phyloP scores from a whole-genome alignment of 2,888 invertebrate species.

The Branchinecta sandiegonensis region DNA sequence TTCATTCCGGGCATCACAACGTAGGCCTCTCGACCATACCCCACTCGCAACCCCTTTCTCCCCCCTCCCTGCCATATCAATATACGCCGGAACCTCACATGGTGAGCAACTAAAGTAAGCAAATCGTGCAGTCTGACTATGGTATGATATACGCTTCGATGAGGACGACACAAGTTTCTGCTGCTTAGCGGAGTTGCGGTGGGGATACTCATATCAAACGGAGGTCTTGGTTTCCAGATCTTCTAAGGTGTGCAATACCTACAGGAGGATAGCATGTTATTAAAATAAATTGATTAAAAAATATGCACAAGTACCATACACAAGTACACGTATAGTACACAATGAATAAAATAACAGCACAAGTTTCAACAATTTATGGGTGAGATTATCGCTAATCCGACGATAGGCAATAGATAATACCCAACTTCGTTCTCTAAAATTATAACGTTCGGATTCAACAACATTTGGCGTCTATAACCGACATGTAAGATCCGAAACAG shows the following conservation, averaged over 20 bases:
- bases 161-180: not conserved
- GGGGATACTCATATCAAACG: slow-evolving; percentile 16
- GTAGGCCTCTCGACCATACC: not conserved
- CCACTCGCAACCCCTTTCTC: slow-evolving; percentile 14
- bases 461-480: no score
- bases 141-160: not conserved
- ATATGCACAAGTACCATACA: no score
- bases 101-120: slow-evolving; percentile 1
- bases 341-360: no score
- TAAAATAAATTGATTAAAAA: not conserved
- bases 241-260: slow-evolving; percentile 4
- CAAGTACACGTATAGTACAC: no score
- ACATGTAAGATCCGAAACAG: no score
- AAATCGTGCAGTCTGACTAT: slow-evolving; percentile 7
- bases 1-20: not conserved
- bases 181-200: slow-evolving; percentile 12
- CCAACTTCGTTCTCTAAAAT: no score
- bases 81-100: slow-evolving; percentile 4
- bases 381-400: no score
- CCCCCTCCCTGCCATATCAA: slow-evolving; percentile 6
- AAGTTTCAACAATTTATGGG: no score
- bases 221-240: not conserved
- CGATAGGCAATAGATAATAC: no score
- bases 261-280: not conserved
- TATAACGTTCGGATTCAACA: no score